These are phyloP conservation scores for Acestrorhynchus altus DNA, from an alignment of 2,797 vertebrate genomes.

Conservation along the genomic window DNA sequence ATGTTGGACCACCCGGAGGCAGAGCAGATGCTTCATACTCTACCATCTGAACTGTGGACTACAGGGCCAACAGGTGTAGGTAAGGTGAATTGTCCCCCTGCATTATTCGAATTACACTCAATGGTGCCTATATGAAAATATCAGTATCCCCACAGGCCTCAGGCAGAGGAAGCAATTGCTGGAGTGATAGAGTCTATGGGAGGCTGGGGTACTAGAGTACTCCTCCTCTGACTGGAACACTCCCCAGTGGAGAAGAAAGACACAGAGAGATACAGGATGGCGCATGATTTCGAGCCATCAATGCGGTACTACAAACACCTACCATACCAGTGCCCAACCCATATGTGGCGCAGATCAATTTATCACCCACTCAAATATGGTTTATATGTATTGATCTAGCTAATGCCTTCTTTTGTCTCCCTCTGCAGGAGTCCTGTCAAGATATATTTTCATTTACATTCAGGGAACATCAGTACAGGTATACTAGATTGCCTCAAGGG, in stretches of 20 bases:
- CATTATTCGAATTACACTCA: neutral
- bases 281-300: neutral
- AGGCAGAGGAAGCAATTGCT: neutral
- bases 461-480: neutral
- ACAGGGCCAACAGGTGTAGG: neutral
- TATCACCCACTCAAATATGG: neutral
- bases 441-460: neutral
- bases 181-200: neutral
- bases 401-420: slow-evolving; percentile 15
- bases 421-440: neutral
- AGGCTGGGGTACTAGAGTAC: neutral
- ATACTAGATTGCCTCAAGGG: neutral
- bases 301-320: neutral
- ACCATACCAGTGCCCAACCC: neutral
- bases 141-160: neutral
- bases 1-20: neutral
- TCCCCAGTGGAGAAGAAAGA: neutral
- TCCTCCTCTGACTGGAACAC: neutral
- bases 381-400: neutral
- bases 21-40: neutral
- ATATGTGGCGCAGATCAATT: neutral
- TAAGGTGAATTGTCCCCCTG: neutral
- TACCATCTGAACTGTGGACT: neutral
- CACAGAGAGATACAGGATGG: neutral
- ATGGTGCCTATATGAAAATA: neutral